Evolutionary conservation across 1,140 invertebrate species (phyloP).

Genomic region (Oedothorax gibbosus): DNA sequence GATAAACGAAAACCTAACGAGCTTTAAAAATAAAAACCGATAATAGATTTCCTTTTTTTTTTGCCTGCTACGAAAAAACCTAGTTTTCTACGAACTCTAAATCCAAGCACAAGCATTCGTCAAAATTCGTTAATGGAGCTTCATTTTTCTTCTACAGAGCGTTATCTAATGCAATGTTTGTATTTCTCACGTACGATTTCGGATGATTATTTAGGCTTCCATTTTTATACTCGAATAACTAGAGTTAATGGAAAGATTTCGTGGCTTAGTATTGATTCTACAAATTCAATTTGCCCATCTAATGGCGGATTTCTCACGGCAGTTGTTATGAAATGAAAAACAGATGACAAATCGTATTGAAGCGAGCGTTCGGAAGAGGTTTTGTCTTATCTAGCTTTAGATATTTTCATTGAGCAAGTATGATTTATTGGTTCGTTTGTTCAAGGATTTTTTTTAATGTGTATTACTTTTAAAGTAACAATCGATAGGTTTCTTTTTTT

Average conservation of each 20-base stretch:
- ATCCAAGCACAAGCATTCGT: background rate
- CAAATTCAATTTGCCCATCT: constrained; percentile 18
- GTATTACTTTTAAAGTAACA: no score
- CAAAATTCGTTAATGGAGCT: background rate
- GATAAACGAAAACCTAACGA: constrained; percentile 8
- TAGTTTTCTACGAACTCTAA: background rate
- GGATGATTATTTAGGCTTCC: constrained; percentile 15
- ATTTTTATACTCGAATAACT: background rate
- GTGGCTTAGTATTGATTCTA: constrained; percentile 8
- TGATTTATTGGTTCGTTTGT: no score
- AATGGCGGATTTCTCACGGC: background rate
- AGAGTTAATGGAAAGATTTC: background rate
- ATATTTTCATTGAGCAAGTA: no score
- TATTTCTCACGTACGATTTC: constrained; percentile 18
- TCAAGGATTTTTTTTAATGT: no score
- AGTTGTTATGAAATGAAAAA: background rate
- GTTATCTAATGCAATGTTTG: constrained; percentile 18
- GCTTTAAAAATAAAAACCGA: background rate
- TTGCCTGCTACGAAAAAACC: background rate
- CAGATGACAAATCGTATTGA: background rate
- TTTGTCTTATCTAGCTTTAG: no score
- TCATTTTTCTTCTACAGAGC: background rate
- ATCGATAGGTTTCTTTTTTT: no score
- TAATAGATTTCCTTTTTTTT: background rate
- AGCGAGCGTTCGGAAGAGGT: no score